These are phyloP conservation scores for Montipora capricornis DNA, from an alignment of 64 coral and sea anemone species.

Conservation along the genomic window DNA sequence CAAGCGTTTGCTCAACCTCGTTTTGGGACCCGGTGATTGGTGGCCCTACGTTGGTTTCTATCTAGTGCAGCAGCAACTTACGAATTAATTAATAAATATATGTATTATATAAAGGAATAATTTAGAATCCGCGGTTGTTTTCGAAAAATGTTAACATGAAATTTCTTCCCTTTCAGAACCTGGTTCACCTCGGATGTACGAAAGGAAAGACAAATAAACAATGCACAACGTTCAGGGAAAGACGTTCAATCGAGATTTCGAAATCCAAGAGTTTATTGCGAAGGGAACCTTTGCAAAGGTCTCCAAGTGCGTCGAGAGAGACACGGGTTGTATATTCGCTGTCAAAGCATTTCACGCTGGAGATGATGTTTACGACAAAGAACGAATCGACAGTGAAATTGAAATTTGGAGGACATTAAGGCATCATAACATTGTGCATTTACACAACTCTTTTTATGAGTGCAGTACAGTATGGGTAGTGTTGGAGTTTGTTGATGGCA, in stretches of 20 bases:
- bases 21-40: too few relatives aligned
- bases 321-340: conserved; percentile 69
- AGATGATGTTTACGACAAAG: conserved; percentile 46
- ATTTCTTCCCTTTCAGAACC: not conserved
- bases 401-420: conserved; percentile 79
- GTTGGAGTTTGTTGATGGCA: conserved; percentile 85
- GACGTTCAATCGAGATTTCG: conserved; percentile 55
- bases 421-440: conserved; percentile 84
- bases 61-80: too few relatives aligned
- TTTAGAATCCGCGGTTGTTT: too few relatives aligned
- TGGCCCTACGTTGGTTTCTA: too few relatives aligned
- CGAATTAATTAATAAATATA: too few relatives aligned
- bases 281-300: conserved; percentile 91
- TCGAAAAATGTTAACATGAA: not conserved
- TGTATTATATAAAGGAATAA: too few relatives aligned
- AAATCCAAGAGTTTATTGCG: conserved; percentile 75
- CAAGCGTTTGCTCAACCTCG: too few relatives aligned
- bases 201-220: not conserved
- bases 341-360: conserved; percentile 74
- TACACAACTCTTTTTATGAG: conserved; percentile 61
- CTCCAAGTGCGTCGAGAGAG: conserved; percentile 79
- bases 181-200: not conserved
- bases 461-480: conserved; percentile 62
- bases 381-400: conserved; percentile 77
- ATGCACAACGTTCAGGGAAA: not conserved